Base-by-base conservation (phyloP, 2,797 vertebrate genomes). In the Molossus molossus region DNA sequence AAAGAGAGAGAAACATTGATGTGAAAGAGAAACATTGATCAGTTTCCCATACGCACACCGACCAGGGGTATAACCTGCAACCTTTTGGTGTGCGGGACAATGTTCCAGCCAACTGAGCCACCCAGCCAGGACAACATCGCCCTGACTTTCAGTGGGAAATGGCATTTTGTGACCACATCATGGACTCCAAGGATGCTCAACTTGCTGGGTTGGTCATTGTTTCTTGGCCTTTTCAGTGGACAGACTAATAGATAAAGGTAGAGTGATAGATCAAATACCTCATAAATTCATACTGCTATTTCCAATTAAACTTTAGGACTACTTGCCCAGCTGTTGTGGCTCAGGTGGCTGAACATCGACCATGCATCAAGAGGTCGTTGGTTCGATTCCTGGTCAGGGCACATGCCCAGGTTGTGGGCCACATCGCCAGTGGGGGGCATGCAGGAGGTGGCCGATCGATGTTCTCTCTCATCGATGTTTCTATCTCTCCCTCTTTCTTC, bases 231-330 rank as follows among this genome's bases (percentile, higher is more conserved):
- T 83, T 58, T 64, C 37, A 50, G 9, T 62, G 58, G 45, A 13
- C 18, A 58, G 55, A 85, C 65, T 70, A 55, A 77, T 14, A 33
- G n/a, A 23, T 21, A 2, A 3, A 50, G 55, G 18, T 20, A 33
- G 55, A 72, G 40, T 1, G 48, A 14, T 33, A 50, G 76, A 21
- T 50, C 33, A 73, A 67, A 64, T 80, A 17, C 79, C 48, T 67
- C 14, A 6, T n/a, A 57, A 9, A 25, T 83, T 76, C 58, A 14
- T 55, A 48, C 67, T 55, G 77, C 76, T 92, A n/a, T 50, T 94
- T 93, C 76, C 94, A 75, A n/a, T 80, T 79, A 53, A 65, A 87
- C 58, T 87, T 90, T 60, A 91, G 53, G 37, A 33, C 48, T 33
- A 40, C 29, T 45, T 45, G 40, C 3, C 40, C 40, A 45, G 40